Conservation (phyloP, 1,140 invertebrate genomes). For the Tetragnatha versicolor region DNA sequence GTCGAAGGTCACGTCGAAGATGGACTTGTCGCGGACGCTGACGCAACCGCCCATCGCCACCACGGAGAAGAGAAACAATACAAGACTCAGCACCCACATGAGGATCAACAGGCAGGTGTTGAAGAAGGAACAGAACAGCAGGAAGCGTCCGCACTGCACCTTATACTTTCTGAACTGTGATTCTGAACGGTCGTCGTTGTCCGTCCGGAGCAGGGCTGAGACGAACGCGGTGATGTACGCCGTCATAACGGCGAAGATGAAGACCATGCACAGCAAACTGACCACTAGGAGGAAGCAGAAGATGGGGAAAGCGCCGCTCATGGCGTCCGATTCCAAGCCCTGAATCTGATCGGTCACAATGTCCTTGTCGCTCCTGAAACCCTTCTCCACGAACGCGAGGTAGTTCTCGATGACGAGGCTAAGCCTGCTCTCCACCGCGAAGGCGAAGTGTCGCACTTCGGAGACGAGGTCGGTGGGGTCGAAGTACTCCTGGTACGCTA, state of each 20-base stretch:
- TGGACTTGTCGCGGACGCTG: background rate
- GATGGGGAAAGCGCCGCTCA: background rate
- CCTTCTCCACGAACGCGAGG: background rate
- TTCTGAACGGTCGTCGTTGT: no score
- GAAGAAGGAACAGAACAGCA: background rate
- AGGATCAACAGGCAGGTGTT: background rate
- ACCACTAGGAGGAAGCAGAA: background rate
- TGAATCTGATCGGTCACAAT: no score
- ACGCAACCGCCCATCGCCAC: background rate
- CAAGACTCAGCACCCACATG: background rate
- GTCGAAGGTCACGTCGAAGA: conserved; percentile 21
- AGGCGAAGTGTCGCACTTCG: background rate
- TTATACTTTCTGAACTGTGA: no score
- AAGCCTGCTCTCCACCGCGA: background rate
- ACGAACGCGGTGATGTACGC: background rate
- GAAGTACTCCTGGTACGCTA: background rate
- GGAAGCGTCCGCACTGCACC: background rate
- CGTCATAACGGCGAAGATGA: background rate
- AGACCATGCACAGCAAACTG: background rate
- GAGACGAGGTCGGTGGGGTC: background rate
- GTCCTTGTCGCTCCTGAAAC: background rate
- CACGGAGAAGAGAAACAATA: background rate
- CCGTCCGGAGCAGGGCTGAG: no score
- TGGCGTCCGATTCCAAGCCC: no score
- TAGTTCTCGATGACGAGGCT: background rate